phyloP scores from a whole-genome alignment of 2,797 vertebrate genomes.

The Vipera ursinii region DNA sequence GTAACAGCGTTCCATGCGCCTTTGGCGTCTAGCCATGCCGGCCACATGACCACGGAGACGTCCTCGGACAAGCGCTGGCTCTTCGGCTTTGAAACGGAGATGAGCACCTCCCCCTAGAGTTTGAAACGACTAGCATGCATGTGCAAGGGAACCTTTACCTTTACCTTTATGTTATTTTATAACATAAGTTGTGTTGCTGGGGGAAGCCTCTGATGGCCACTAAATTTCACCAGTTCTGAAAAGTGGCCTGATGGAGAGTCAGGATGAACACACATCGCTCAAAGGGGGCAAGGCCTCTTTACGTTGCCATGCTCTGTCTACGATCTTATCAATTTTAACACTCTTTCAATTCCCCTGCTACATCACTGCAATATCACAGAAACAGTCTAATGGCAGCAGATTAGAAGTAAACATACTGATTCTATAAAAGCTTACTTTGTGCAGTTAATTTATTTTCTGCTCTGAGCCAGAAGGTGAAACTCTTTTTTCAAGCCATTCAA shows the following conservation, averaged over 20 bases:
- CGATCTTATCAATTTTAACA: not conserved
- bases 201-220: not conserved
- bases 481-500: not conserved
- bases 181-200: not conserved
- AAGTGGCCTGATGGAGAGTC: not conserved
- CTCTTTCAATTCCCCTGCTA: not conserved
- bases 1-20: too few species aligned
- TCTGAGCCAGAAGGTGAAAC: not conserved
- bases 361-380: not conserved
- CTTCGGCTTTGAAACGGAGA: too few species aligned
- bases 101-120: too few species aligned
- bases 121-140: too few species aligned
- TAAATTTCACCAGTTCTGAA: not conserved
- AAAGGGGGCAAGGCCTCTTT: not conserved
- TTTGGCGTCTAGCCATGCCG: too few species aligned
- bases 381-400: not conserved
- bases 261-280: not conserved
- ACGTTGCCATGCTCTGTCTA: not conserved
- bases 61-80: too few species aligned
- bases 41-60: too few species aligned
- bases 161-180: not conserved
- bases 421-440: not conserved
- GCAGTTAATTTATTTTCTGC: not conserved
- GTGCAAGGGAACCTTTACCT: too few species aligned
- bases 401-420: not conserved